A percentile compares a stretch with the other conserved stretches of the same genome.
Evolutionary conservation across 2,888 invertebrate genomes (phyloP).

Genomic region (Colostygia pectinataria): DNA sequence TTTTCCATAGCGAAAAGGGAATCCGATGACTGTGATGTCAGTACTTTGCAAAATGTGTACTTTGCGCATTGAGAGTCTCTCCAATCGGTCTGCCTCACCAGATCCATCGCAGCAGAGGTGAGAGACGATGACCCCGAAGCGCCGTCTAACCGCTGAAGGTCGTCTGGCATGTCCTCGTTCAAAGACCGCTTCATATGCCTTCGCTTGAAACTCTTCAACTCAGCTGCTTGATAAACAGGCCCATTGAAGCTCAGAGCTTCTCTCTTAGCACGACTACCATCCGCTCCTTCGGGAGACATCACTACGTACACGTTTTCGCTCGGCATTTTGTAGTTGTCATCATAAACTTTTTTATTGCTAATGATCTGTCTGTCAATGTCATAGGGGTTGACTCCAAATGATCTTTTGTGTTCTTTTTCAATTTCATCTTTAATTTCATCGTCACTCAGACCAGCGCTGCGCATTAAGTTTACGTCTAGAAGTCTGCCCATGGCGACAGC

Average conservation of each 20-base stretch:
- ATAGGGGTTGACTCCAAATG: conserved; percentile 65
- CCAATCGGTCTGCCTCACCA: conserved; percentile 85
- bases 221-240: conserved; percentile 48
- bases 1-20: conserved; percentile 90
- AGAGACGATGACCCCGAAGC: conserved; percentile 52
- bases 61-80: conserved; percentile 90
- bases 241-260: conserved; percentile 56
- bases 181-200: conserved; percentile 61
- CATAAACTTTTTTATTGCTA: conserved; percentile 69
- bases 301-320: conserved; percentile 80
- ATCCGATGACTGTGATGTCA: conserved; percentile 87
- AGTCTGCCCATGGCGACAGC: conserved; percentile 90
- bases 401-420: conserved; percentile 83
- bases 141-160: conserved; percentile 65
- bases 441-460: conserved; percentile 73
- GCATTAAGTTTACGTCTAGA: conserved; percentile 85
- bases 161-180: conserved; percentile 68
- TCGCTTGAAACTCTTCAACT: conserved; percentile 53
- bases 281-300: conserved; percentile 69
- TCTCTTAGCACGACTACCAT: conserved; percentile 61
- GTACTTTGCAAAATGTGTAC: conserved; percentile 89
- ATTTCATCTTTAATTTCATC: conserved; percentile 66
- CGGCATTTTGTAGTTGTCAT: conserved; percentile 80
- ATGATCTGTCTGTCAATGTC: conserved; percentile 72
- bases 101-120: conserved; percentile 70